Evolutionary conservation across 2,113 vertebrate species (phyloP).

Genomic region (Pelobates fuscus): DNA sequence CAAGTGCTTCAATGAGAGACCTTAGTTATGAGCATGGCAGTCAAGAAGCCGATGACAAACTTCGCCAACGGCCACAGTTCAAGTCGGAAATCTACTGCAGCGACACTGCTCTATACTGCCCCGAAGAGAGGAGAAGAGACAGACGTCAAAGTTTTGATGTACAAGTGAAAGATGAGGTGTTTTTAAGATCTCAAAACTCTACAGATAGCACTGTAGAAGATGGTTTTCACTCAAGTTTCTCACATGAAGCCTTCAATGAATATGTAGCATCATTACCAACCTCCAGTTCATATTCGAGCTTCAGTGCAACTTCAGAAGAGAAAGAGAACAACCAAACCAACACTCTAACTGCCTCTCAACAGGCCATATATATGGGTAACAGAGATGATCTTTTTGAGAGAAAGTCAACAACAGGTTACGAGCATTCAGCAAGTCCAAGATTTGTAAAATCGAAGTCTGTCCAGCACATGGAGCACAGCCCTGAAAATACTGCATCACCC

Average conservation of each 20-base stretch:
- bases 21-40: slow-evolving; percentile 68
- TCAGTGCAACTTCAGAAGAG: slow-evolving; percentile 87
- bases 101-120: slow-evolving; percentile 90
- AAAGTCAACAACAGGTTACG: slow-evolving; percentile 73
- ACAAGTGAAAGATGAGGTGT: slow-evolving; percentile 69
- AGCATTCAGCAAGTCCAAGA: slow-evolving; percentile 71
- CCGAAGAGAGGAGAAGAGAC: slow-evolving; percentile 80
- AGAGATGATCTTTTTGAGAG: slow-evolving; percentile 78
- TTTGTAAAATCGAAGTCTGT: slow-evolving; percentile 77
- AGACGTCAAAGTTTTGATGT: slow-evolving; percentile 83
- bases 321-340: slow-evolving; percentile 80
- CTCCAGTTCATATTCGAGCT: slow-evolving; percentile 91
- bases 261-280: slow-evolving; percentile 81
- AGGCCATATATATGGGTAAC: slow-evolving; percentile 83
- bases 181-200: slow-evolving; percentile 82
- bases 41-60: slow-evolving; percentile 72
- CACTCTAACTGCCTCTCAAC: slow-evolving; percentile 87
- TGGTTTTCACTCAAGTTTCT: slow-evolving; percentile 78
- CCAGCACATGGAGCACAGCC: slow-evolving; percentile 77
- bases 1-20: slow-evolving; percentile 73
- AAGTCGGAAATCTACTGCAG: slow-evolving; percentile 91
- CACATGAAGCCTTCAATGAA: slow-evolving; percentile 76
- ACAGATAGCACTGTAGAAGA: slow-evolving; percentile 84
- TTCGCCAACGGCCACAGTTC: slow-evolving; percentile 71
- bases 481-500: slow-evolving; percentile 71